Evolutionary conservation across 2,797 vertebrate genomes (phyloP), one percentile per base, ranked within the genome.

Genomic region (Cryptoblepharus egeriae): DNA sequence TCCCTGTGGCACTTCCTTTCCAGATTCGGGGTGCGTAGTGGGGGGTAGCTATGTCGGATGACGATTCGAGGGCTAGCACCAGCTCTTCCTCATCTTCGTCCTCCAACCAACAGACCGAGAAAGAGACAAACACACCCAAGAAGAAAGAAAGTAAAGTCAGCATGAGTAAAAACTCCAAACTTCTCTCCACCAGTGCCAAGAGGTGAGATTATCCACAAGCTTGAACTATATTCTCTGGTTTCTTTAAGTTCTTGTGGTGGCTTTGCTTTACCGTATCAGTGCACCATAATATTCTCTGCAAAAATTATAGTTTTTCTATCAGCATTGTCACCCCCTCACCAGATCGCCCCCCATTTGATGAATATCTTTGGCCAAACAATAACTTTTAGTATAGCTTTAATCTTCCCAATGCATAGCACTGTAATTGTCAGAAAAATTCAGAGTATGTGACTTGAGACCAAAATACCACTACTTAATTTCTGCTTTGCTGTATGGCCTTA

Each of bases 81-180:
- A 98, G 97, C 96, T 98, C 97, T 91, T 97, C 97, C 80, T 98
- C 97, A 85, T 98, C 98, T 88, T 97, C 97, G 92, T 97, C 97
- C 92, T 97, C 97, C 93, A 97, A 96, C 96, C 97, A 96, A 91
- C 97, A 95, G 94, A 96, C 96, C 94, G 97, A 97, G 92, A 96
- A 96, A 92, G 97, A 97, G 88, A 86, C 93, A 83, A 95, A 87
- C 94, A 94, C 93, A 45, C 94, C 94, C 95, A 97, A 97, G 96
- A 97, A 97, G 95, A 97, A 97, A 92, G 97, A 98, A 92, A 97
- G 96, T 95, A 98, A 97, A 97, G 97, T 96, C 97, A 97, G 96
- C 96, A 99, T 98, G 98, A 99, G 97, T 97, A 99, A 98, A 96
- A 98, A 97, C 96, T 98, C 97, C 95, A 99, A 98, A 93, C 97